A percentile compares a stretch with the other conserved stretches of the same genome.
Conservation (phyloP, 1,140 invertebrate genomes). For the Zophobas morio region DNA sequence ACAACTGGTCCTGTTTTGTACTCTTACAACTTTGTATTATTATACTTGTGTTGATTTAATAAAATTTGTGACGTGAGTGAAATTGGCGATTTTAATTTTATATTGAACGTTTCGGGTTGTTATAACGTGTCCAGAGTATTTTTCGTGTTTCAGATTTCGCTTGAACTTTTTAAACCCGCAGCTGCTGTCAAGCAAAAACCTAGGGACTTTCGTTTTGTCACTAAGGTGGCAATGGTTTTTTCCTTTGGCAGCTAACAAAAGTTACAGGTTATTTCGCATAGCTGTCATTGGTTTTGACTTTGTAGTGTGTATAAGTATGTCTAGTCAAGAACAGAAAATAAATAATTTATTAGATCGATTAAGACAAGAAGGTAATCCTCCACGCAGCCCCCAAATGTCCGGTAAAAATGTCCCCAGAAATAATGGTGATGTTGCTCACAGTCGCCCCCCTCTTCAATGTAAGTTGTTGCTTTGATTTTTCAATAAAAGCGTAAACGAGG, state of each 20-base stretch:
- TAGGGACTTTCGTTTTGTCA: not conserved
- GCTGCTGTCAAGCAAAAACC: not conserved
- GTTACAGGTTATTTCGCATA: conserved; percentile 35
- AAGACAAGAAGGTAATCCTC: conserved; percentile 53
- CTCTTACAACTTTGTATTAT: too few species aligned
- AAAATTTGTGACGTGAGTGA: too few species aligned
- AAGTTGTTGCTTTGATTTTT: conserved; percentile 48
- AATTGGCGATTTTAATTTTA: too few species aligned
- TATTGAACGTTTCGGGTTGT: too few species aligned
- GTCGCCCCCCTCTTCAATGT: conserved; percentile 58
- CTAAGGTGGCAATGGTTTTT: conserved; percentile 19
- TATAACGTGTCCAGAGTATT: too few species aligned
- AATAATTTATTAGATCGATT: conserved; percentile 61
- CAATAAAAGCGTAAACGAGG: conserved; percentile 1
- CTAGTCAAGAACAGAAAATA: conserved; percentile 62
- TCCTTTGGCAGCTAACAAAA: conserved; percentile 41
- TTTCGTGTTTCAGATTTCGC: too few species aligned
- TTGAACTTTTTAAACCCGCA: too few species aligned
- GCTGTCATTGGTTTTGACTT: conserved; percentile 42
- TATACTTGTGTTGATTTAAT: too few species aligned
- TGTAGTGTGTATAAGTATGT: conserved; percentile 52
- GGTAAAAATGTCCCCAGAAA: conserved; percentile 51
- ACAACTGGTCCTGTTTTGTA: too few species aligned
- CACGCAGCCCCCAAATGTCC: conserved; percentile 49
- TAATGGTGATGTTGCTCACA: conserved; percentile 52